A percentile compares a stretch with the other conserved stretches of the same genome.
Evolutionary conservation across 1,140 invertebrate genomes (phyloP).

Genomic region (Ips typographus): DNA sequence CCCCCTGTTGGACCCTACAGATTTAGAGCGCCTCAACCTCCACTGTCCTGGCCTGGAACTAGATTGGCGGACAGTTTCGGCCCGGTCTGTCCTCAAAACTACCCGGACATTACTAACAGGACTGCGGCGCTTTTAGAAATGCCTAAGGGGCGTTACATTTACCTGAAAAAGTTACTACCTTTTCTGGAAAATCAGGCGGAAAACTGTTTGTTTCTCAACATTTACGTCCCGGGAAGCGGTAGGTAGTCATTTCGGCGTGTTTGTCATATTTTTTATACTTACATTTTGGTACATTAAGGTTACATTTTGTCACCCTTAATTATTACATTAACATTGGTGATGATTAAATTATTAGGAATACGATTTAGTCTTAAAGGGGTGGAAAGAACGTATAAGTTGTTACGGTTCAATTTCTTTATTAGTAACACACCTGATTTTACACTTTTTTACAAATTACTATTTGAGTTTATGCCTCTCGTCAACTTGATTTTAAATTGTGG

Average conservation of each 20-base stretch:
- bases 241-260: slow-evolving; percentile 47
- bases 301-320: no score
- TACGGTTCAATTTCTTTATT: no score
- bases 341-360: no score
- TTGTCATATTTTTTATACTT: no score
- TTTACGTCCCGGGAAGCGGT: slow-evolving; percentile 84
- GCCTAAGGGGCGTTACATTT: slow-evolving; percentile 68
- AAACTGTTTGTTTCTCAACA: slow-evolving; percentile 87
- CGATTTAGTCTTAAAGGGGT: no score
- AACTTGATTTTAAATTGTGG: no score
- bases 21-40: slow-evolving; percentile 68
- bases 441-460: no score
- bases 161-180: slow-evolving; percentile 64
- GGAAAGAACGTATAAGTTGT: no score
- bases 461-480: no score
- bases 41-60: slow-evolving; percentile 70
- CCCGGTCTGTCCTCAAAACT: slow-evolving; percentile 75
- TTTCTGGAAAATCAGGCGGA: slow-evolving; percentile 79
- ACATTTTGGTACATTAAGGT: no score
- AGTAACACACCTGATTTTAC: no score
- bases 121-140: slow-evolving; percentile 67
- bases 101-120: slow-evolving; percentile 71
- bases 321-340: no score
- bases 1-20: slow-evolving; percentile 66
- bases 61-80: slow-evolving; percentile 72